Evolutionary conservation across 1,140 invertebrate genomes (phyloP), one percentile per base, ranked within the genome.

Genomic region (Drosophila truncata): DNA sequence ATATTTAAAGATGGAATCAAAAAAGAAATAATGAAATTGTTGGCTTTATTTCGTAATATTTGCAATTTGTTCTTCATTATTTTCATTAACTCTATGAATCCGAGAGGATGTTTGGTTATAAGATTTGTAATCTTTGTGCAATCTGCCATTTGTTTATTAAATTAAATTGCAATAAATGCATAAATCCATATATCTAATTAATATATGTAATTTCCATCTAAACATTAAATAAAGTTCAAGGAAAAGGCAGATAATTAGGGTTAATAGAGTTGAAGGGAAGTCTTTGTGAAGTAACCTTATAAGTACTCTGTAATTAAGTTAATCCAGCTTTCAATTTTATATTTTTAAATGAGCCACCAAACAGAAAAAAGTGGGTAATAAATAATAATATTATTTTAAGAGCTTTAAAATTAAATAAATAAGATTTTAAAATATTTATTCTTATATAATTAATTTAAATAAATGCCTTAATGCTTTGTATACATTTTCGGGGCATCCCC

Each of bases 221-320:
- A n/a, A 1, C 27, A 0, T 18, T 31, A 8, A 14, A 52, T 52
- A 20, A 52, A 52, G 11, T 52, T 7, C n/a, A 33, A 52, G 29
- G 29, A 20, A 54, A 54, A 54, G 18, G 18, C 18, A 54, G 13
- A 13, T 8, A 16, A 16, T 54, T 35, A 16, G 13, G 8, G 18
- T 23, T 23, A 35, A 54, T 23, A 54, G 14, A 54, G 14, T 54
- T 35, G 13, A 16, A 16, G 20, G 18, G 13, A 16, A 23, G 31
- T 23, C 18, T 54, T 16, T 23, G 35, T 54, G 31, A 54, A 54
- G 20, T 35, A 16, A 14, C 14, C 14, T 23, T 23, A 54, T 54
- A 16, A 23, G 50, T 54, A 35, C 18, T 23, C 18, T 33, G 29
- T 54, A 16, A 54, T 54, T 54, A 54, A 10, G 18, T 54, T 23